These are phyloP conservation scores for Anolis apletophallus DNA, from an alignment of 2,797 vertebrate genomes.

Conservation along the genomic window DNA sequence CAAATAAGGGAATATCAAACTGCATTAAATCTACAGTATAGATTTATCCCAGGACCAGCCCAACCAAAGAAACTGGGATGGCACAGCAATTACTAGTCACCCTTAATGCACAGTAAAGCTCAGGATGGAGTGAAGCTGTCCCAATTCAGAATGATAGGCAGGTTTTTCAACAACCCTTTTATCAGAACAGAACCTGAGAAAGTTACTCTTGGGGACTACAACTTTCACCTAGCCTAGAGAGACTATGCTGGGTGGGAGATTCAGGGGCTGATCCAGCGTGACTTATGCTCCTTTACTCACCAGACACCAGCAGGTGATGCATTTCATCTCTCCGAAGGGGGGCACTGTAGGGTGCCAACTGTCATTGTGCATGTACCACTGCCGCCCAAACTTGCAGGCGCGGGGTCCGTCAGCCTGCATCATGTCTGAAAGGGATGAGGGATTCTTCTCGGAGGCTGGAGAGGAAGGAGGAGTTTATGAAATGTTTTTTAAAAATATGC, in stretches of 20 bases:
- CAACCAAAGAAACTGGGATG: background rate
- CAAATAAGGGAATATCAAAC: too few species aligned
- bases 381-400: conserved; percentile 92
- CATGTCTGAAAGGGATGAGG: conserved; percentile 84
- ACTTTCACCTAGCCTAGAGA: background rate
- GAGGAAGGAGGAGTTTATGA: conserved; percentile 11
- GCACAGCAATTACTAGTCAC: too few species aligned
- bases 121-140: background rate
- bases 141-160: background rate
- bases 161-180: background rate
- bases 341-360: conserved; percentile 94
- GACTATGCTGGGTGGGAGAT: background rate
- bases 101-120: background rate
- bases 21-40: too few species aligned
- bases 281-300: conserved; percentile 77
- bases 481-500: too few species aligned
- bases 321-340: conserved; percentile 95
- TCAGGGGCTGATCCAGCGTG: background rate
- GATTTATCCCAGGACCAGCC: too few species aligned
- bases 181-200: too few species aligned
- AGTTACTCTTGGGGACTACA: background rate
- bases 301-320: conserved; percentile 97
- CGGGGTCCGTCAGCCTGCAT: conserved; percentile 93
- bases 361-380: conserved; percentile 93
- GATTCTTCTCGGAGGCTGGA: conserved; percentile 71